These are phyloP conservation scores for Acipenser ruthenus DNA, from an alignment of 2,797 vertebrate species.

Conservation along the genomic window DNA sequence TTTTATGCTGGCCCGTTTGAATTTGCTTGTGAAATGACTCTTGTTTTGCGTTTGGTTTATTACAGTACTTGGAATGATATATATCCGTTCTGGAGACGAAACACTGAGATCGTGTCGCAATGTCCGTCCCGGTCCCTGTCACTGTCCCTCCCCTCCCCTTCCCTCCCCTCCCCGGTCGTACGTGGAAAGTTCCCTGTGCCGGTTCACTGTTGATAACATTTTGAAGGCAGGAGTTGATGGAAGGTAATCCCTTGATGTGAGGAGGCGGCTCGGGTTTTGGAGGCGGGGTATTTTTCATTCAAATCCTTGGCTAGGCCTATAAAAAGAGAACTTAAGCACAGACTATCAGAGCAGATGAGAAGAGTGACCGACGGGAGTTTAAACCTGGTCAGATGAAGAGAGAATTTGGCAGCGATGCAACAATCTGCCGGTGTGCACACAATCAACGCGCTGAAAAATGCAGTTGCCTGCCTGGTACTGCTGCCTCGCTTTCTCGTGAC, in stretches of 20 bases:
- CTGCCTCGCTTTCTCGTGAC: conserved; percentile 91
- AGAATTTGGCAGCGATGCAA: conserved; percentile 63
- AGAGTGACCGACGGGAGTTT: conserved; percentile 28
- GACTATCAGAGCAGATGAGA: conserved; percentile 52
- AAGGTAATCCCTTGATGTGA: conserved; percentile 92
- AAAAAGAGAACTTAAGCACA: conserved; percentile 74
- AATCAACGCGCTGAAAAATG: conserved; percentile 77
- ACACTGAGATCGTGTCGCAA: conserved; percentile 4
- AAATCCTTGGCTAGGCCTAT: conserved; percentile 76
- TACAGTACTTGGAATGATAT: not conserved
- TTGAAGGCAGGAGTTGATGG: conserved; percentile 53
- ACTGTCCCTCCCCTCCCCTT: conserved; percentile 10
- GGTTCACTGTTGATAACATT: conserved; percentile 30
- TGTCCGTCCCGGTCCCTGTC: not conserved
- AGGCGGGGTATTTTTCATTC: conserved; percentile 85
- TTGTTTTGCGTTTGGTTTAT: not conserved
- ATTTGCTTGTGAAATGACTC: not conserved
- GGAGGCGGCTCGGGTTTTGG: conserved; percentile 80
- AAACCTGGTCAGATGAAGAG: conserved; percentile 26
- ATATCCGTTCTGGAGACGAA: conserved; percentile 2
- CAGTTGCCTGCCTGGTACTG: conserved; percentile 81
- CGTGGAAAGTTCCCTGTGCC: conserved; percentile 14
- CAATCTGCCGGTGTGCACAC: conserved; percentile 76
- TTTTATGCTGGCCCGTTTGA: not conserved
- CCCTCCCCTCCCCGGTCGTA: not conserved